Evolutionary conservation across 2,797 vertebrate species (phyloP).

Genomic region (Melanotaenia parkinsoni): DNA sequence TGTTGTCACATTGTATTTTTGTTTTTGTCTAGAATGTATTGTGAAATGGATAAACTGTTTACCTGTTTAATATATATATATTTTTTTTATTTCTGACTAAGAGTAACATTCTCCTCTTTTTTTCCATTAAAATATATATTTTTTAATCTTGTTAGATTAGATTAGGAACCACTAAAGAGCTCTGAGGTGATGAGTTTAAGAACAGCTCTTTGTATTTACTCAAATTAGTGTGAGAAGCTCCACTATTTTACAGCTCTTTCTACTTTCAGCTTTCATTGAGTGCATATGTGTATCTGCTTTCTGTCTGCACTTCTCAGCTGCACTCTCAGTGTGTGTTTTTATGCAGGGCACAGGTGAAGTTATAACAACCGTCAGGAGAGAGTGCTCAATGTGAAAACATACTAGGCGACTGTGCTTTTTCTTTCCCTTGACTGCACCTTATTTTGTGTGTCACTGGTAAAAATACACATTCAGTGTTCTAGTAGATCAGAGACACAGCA

Average conservation of each 20-base stretch:
- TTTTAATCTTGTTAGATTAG: not conserved
- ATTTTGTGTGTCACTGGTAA: not conserved
- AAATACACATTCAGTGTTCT: not conserved
- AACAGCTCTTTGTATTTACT: not conserved
- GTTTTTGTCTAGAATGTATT: too few species aligned
- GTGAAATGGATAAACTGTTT: too few species aligned
- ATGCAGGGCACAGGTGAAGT: not conserved
- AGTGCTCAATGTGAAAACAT: not conserved
- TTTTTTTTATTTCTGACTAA: too few species aligned
- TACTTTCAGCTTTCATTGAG: not conserved
- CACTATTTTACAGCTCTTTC: not conserved
- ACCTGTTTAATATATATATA: too few species aligned
- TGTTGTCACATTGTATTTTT: too few species aligned
- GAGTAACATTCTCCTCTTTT: too few species aligned
- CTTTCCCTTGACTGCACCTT: not conserved
- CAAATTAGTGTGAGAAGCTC: too few species aligned
- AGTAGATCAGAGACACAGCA: not conserved
- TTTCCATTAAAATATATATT: not conserved
- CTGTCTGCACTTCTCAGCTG: too few species aligned
- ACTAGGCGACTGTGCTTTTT: not conserved
- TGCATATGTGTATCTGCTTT: not conserved
- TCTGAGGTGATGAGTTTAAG: not conserved
- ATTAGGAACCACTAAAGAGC: not conserved
- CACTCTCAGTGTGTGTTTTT: not conserved
- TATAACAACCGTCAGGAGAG: not conserved